Evolutionary conservation across 2,888 invertebrate species (phyloP).

Genomic region (Ariolimax columbianus): DNA sequence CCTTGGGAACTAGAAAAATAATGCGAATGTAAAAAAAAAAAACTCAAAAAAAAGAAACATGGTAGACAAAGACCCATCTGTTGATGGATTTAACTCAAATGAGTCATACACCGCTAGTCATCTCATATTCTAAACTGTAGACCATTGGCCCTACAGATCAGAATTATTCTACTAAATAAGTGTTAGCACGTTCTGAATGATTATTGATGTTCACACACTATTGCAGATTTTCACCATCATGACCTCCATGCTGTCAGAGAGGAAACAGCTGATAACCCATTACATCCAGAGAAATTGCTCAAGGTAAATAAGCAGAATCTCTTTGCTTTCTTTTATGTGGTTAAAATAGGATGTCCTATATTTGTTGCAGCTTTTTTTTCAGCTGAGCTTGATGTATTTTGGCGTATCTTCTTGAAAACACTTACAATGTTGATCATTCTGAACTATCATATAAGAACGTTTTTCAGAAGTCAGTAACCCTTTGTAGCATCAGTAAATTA

Average conservation of each 20-base stretch:
- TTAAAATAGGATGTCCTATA: background rate
- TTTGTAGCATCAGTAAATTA: background rate
- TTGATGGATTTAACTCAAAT: no score
- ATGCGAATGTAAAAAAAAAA: no score
- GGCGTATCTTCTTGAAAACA: background rate
- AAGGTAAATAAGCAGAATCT: conserved; percentile 62
- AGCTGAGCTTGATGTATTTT: no score
- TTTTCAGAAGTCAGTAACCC: background rate
- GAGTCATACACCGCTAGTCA: no score
- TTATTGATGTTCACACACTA: background rate
- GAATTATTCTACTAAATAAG: no score
- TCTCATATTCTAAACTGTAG: no score
- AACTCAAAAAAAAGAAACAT: no score
- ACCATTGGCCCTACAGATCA: no score
- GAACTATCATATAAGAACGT: background rate
- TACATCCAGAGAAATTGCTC: conserved; percentile 68
- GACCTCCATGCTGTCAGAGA: conserved; percentile 57
- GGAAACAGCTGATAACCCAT: conserved; percentile 66
- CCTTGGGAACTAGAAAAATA: no score
- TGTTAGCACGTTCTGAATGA: no score
- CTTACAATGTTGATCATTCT: background rate
- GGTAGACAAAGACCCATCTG: no score
- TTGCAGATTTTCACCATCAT: conserved; percentile 43
- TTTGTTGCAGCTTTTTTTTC: background rate
- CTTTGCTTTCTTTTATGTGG: background rate